Evolutionary conservation across 2,888 invertebrate species (phyloP), one percentile per base, ranked within the genome.

Genomic region (Hymenopus coronatus): DNA sequence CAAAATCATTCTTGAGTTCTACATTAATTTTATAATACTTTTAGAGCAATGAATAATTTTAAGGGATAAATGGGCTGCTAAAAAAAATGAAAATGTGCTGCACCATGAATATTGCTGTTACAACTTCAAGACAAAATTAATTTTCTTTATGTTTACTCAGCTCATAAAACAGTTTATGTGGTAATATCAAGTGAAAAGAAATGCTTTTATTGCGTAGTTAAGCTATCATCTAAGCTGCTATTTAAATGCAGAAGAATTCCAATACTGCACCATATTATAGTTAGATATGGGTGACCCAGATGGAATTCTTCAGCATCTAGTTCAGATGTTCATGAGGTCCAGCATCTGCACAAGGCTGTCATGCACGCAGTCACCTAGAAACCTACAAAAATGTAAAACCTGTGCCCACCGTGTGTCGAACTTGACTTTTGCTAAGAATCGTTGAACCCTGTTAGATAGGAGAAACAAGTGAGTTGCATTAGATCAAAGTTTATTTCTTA

Each of bases 381-480:
- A 89, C 89, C 88, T 90, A 90, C 89, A 88, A 88, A 87, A 82
- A 90, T 90, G 88, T 85, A 88, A 90, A 90, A 89, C 90, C 89
- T 89, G 88, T 90, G 90, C 90, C 90, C 90, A 90, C 90, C 90
- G 90, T 90, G 87, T 90, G 88, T 89, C 90, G 88, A 84, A 89
- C 88, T 90, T 90, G 90, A 89, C 90, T 90, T 91, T 91, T 91
- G 90, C 89, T 90, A 88, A 91, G 89, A 85, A 91, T 91, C 84
- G 91, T 91, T 70, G 91, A 88, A 30, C 91, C 91, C 91, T 91
- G 90, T 88, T 85, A 88, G 86, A 88, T 85, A 86, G 82, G 85
- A 89, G 83, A 89, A 89, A 90, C 82, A 89, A 90, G 83, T 54
- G 82, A 83, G 54, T 30, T 82, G 27, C 81, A 86, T 86, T 86